These are phyloP conservation scores for Acanthurus tractus DNA, from an alignment of 2,797 vertebrate genomes.

Conservation along the genomic window DNA sequence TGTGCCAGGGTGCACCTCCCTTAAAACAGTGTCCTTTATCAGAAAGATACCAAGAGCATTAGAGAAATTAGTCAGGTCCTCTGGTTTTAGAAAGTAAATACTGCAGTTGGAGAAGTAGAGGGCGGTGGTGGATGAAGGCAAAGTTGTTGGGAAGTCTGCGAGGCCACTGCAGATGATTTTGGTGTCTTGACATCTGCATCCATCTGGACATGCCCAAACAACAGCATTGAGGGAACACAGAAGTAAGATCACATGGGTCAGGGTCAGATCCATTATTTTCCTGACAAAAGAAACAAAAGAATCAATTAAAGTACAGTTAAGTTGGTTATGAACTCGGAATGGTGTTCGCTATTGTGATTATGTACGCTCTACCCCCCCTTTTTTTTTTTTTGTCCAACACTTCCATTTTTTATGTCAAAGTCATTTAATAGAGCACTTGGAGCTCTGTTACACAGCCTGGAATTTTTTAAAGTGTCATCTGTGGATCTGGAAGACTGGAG, in stretches of 20 bases:
- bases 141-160: constrained; percentile 69
- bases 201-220: constrained; percentile 72
- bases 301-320: background rate
- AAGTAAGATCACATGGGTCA: constrained; percentile 61
- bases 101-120: constrained; percentile 63
- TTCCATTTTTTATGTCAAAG: background rate
- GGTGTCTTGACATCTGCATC: constrained; percentile 67
- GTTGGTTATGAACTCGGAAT: background rate
- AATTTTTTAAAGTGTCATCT: background rate
- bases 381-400: background rate
- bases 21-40: constrained; percentile 63
- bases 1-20: constrained; percentile 83
- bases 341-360: too few relatives aligned
- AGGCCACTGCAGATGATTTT: constrained; percentile 61
- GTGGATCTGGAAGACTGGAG: background rate
- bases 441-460: background rate
- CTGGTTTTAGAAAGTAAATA: constrained; percentile 73
- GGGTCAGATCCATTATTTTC: constrained; percentile 74
- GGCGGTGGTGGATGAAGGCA: constrained; percentile 53
- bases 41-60: constrained; percentile 54
- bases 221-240: constrained; percentile 59
- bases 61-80: constrained; percentile 70
- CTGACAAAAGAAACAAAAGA: constrained; percentile 53
- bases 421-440: background rate
- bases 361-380: background rate